These are phyloP conservation scores for Lithobius niger DNA, from an alignment of 1,140 invertebrate genomes.

Conservation along the genomic window DNA sequence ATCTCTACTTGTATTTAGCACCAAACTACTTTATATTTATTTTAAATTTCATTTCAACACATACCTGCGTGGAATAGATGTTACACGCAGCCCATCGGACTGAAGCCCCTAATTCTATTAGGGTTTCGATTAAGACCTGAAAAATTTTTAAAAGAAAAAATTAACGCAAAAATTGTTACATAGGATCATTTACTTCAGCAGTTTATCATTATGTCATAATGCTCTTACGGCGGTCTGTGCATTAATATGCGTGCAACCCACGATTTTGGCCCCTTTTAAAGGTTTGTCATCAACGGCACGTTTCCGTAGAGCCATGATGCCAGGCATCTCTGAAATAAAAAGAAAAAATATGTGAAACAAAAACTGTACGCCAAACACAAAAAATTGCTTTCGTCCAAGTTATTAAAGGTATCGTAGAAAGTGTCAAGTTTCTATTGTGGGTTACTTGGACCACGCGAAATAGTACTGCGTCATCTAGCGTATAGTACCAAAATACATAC, in stretches of 20 bases:
- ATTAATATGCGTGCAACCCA: slow-evolving; percentile 95
- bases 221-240: slow-evolving; percentile 90
- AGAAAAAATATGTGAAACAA: neutral
- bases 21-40: no score
- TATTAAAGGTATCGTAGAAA: no score
- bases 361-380: neutral
- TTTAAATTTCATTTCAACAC: slow-evolving; percentile 13
- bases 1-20: no score
- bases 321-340: slow-evolving; percentile 88
- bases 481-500: no score
- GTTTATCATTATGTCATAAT: no score
- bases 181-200: slow-evolving; percentile 14
- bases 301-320: slow-evolving; percentile 85
- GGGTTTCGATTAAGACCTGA: slow-evolving; percentile 73
- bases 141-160: slow-evolving; percentile 1
- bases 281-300: slow-evolving; percentile 85
- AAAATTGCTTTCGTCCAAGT: no score
- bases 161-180: neutral
- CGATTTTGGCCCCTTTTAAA: slow-evolving; percentile 86
- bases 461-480: no score
- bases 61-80: slow-evolving; percentile 90
- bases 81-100: slow-evolving; percentile 94
- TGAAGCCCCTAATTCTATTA: slow-evolving; percentile 75
- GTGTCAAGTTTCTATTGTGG: no score
- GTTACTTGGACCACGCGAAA: no score